A percentile compares a stretch with the other conserved stretches of the same genome.
Conservation (phyloP, 2,113 vertebrate genomes). For the Microcebus murinus region DNA sequence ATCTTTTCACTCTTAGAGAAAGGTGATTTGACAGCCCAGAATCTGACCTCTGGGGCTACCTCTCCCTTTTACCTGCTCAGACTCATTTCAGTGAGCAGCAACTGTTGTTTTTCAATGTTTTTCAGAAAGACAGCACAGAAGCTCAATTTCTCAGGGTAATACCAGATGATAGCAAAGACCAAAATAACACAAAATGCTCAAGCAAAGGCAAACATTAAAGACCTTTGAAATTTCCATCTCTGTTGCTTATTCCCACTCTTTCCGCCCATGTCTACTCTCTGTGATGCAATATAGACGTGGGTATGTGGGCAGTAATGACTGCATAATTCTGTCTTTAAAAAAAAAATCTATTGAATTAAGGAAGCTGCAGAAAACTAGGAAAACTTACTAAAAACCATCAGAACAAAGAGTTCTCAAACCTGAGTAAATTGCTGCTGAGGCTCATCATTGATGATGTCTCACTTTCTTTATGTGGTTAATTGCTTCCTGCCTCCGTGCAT, state of each 20-base stretch:
- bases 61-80: not conserved
- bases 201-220: constrained; percentile 4
- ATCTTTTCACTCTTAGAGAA: not conserved
- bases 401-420: constrained; percentile 50
- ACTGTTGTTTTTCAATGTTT: not conserved
- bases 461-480: constrained; percentile 51
- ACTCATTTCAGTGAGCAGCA: not conserved
- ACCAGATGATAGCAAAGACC: not conserved
- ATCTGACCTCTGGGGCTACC: not conserved
- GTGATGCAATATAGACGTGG: constrained; percentile 39
- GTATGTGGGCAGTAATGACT: constrained; percentile 54
- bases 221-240: constrained; percentile 35
- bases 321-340: constrained; percentile 35
- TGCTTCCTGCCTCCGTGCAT: constrained; percentile 43
- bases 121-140: not conserved
- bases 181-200: constrained; percentile 2
- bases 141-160: not conserved
- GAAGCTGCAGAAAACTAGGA: constrained; percentile 33
- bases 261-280: constrained; percentile 34
- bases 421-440: constrained; percentile 22
- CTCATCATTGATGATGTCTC: constrained; percentile 25
- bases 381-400: constrained; percentile 41
- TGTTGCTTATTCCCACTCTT: constrained; percentile 23
- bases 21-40: not conserved
- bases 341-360: constrained; percentile 26